Percentiles rank a stretch among this genome's conserved stretches.
Conservation (phyloP, 1,140 invertebrate species). For the Bombus sylvicola region DNA sequence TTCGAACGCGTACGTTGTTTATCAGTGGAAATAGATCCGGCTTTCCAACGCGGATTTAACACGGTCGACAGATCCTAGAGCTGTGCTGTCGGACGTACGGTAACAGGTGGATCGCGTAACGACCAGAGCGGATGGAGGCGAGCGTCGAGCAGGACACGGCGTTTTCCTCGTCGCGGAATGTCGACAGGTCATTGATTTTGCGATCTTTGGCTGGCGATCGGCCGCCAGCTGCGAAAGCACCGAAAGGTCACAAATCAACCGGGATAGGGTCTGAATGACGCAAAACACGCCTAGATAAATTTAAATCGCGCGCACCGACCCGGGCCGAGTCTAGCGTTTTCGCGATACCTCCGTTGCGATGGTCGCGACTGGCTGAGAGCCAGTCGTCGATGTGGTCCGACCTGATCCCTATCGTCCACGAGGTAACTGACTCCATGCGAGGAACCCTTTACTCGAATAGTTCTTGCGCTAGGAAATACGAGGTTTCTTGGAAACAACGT, state of each 20-base stretch:
- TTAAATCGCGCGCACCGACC: conserved; percentile 79
- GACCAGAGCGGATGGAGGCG: conserved; percentile 3
- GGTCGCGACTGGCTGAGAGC: conserved; percentile 53
- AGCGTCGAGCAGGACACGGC: conserved; percentile 5
- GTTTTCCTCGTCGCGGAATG: conserved; percentile 58
- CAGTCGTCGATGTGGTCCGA: conserved; percentile 40
- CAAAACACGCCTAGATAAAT: conserved; percentile 81
- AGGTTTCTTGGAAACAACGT: too few relatives aligned
- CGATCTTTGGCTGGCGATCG: conserved; percentile 75
- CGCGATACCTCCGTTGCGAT: conserved; percentile 34
- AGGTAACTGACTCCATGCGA: background rate
- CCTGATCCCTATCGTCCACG: conserved; percentile 32
- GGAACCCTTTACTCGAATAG: background rate
- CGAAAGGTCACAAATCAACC: conserved; percentile 79
- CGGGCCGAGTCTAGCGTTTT: conserved; percentile 37
- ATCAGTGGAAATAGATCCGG: conserved; percentile 63
- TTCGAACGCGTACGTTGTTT: conserved; percentile 58
- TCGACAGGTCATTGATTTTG: conserved; percentile 76
- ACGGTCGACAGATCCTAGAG: conserved; percentile 24
- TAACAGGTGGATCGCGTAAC: conserved; percentile 71
- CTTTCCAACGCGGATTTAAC: conserved; percentile 23
- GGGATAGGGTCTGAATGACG: conserved; percentile 75
- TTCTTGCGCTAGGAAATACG: too few relatives aligned
- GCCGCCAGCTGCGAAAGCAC: conserved; percentile 75
- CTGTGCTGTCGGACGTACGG: conserved; percentile 47